Percentiles rank a stretch among this genome's conserved stretches.
Conservation (phyloP, 2,113 vertebrate genomes). For the Oceanites oceanicus region DNA sequence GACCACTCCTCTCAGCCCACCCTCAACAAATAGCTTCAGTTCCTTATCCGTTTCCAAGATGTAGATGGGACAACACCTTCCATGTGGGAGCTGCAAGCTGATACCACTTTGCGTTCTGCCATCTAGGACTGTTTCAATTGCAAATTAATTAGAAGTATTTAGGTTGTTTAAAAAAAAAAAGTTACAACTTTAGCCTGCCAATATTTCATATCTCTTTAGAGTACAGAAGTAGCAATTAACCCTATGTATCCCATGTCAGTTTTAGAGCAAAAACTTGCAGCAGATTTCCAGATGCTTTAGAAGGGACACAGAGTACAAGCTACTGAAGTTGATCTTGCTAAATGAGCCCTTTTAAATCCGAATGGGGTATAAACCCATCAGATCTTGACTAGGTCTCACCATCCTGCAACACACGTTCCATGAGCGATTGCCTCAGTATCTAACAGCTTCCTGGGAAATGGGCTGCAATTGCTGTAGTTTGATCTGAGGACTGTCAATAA, state of each 20-base stretch:
- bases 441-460: background rate
- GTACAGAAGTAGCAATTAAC: background rate
- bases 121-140: background rate
- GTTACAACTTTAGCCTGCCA: background rate
- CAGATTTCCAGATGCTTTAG: background rate
- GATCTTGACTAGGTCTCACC: background rate
- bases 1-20: background rate
- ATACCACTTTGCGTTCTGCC: background rate
- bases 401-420: background rate
- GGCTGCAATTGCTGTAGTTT: background rate
- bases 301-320: background rate
- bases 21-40: background rate
- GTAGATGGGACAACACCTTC: background rate
- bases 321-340: background rate
- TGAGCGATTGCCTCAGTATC: background rate
- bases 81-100: background rate
- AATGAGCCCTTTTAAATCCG: background rate
- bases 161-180: background rate
- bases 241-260: background rate
- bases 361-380: background rate
- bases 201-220: background rate
- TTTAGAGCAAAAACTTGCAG: background rate
- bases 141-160: background rate
- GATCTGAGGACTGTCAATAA: background rate
- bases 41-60: background rate